Evolutionary conservation across 2,113 vertebrate genomes (phyloP).

Genomic region (Perognathus longimembris): DNA sequence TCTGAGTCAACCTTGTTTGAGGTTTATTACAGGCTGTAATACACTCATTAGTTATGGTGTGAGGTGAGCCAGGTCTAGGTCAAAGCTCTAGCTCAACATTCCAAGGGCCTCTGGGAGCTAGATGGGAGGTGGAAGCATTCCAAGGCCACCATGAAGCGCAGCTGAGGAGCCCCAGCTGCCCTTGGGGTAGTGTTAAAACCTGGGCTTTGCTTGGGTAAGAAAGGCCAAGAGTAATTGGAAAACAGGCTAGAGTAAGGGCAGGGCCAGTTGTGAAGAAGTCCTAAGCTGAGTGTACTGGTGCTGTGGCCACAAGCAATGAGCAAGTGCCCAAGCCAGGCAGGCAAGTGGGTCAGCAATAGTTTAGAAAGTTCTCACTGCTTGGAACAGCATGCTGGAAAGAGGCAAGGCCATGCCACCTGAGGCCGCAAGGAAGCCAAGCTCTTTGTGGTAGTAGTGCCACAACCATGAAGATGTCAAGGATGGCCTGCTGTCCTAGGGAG

Average conservation of each 20-base stretch:
- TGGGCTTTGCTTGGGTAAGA: conserved; percentile 23
- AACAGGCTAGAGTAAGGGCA: conserved; percentile 40
- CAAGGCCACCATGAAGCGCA: conserved; percentile 78
- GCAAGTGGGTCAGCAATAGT: not conserved
- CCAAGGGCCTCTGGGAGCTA: conserved; percentile 48
- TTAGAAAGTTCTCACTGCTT: conserved; percentile 53
- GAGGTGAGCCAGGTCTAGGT: conserved; percentile 74
- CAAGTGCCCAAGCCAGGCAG: conserved; percentile 32
- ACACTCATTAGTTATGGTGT: conserved; percentile 73
- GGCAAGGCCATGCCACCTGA: not conserved
- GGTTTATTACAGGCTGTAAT: conserved; percentile 60
- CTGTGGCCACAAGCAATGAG: conserved; percentile 38
- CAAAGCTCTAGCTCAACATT: conserved; percentile 65
- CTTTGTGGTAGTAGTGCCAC: not conserved
- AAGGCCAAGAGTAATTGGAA: conserved; percentile 52
- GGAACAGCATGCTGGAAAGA: conserved; percentile 22
- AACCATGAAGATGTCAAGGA: not conserved
- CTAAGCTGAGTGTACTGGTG: conserved; percentile 7
- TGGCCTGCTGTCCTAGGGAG: not conserved
- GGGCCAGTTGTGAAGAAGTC: not conserved
- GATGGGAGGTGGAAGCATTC: conserved; percentile 63
- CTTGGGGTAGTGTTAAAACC: conserved; percentile 60
- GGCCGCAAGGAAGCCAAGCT: conserved; percentile 6
- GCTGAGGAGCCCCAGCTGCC: conserved; percentile 70
- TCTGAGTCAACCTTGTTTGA: conserved; percentile 60